Percentiles rank a stretch among this genome's conserved stretches.
phyloP scores from a whole-genome alignment of 2,888 invertebrate genomes.

The Elegia similella region DNA sequence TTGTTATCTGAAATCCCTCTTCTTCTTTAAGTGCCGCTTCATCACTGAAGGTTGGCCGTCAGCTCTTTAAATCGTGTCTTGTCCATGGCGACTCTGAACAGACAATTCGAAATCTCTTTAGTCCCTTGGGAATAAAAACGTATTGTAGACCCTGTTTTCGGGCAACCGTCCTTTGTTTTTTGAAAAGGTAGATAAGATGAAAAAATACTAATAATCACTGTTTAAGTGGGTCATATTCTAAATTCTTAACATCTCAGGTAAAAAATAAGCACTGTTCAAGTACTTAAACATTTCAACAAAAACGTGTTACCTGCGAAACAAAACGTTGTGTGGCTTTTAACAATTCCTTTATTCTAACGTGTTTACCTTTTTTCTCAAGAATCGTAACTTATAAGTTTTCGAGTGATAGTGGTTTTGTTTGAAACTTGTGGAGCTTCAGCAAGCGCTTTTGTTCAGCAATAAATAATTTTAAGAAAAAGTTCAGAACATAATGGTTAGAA shows the following conservation, averaged over 20 bases:
- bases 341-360: background rate
- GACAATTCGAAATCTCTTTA: no score
- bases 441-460: constrained; percentile 13
- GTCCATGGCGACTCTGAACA: no score
- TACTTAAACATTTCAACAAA: background rate
- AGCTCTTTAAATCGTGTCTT: no score
- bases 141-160: no score
- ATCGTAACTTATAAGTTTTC: constrained; percentile 9
- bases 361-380: background rate
- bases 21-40: no score
- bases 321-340: background rate
- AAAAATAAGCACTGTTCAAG: background rate
- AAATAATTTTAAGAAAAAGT: constrained; percentile 13
- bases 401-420: constrained; percentile 5
- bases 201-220: background rate
- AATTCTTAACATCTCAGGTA: background rate
- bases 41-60: no score
- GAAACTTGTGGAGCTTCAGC: background rate
- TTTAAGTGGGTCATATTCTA: background rate
- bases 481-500: constrained; percentile 1
- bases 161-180: no score
- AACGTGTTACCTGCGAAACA: constrained; percentile 2
- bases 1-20: no score
- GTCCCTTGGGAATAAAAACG: no score
- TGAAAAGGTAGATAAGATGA: no score